Evolutionary conservation across 1,140 invertebrate genomes (phyloP).

Genomic region (Drosophila elegans): DNA sequence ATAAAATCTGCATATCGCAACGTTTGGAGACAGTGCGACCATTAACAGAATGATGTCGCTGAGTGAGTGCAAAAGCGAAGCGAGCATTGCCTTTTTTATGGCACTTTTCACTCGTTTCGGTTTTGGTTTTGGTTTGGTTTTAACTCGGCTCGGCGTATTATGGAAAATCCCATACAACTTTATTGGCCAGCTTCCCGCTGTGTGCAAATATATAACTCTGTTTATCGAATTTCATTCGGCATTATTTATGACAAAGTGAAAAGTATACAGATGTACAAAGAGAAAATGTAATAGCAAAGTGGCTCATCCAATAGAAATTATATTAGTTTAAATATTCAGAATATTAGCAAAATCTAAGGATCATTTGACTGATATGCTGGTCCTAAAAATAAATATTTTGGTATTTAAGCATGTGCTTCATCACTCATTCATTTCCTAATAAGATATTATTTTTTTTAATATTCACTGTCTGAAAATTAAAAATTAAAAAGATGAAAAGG

Average conservation of each 20-base stretch:
- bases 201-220: constrained; percentile 72
- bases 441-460: no score
- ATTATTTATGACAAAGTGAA: constrained; percentile 76
- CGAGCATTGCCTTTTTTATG: constrained; percentile 72
- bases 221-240: constrained; percentile 72
- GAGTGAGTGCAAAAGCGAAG: constrained; percentile 52
- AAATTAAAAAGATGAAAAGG: no score
- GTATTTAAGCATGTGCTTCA: no score
- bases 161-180: constrained; percentile 64
- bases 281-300: constrained; percentile 15
- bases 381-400: no score
- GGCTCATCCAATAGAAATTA: no score
- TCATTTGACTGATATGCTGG: no score
- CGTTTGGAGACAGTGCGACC: constrained; percentile 66
- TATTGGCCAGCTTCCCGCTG: constrained; percentile 74
- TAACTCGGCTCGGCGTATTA: constrained; percentile 23
- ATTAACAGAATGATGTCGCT: constrained; percentile 80
- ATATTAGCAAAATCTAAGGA: no score
- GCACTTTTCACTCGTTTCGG: constrained; percentile 72
- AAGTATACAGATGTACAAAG: constrained; percentile 11
- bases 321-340: no score
- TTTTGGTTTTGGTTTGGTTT: constrained; percentile 22
- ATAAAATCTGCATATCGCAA: constrained; percentile 32
- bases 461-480: not conserved
- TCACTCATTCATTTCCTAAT: no score